phyloP scores from a whole-genome alignment of 2,113 vertebrate species.

The Vidua chalybeata region DNA sequence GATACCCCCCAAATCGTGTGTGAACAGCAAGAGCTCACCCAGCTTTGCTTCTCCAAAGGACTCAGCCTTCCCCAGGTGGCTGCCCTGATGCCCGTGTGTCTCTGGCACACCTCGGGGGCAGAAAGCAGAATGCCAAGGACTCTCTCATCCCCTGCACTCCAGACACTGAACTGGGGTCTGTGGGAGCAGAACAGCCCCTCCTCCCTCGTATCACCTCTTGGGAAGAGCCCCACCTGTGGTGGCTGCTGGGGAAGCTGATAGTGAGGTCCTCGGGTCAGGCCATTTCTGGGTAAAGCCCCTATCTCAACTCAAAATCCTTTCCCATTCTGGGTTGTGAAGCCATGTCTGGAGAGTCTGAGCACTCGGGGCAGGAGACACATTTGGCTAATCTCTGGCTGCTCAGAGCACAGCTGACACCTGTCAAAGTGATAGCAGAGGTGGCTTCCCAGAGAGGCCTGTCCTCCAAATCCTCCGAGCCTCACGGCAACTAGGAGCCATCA shows the following conservation, averaged over 20 bases:
- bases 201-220: not conserved
- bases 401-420: constrained; percentile 73
- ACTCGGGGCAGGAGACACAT: constrained; percentile 1
- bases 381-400: constrained; percentile 72
- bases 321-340: not conserved
- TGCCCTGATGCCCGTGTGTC: fast-evolving
- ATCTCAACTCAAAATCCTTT: constrained; percentile 37
- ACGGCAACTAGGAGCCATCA: constrained; percentile 46
- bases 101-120: not conserved
- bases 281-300: constrained; percentile 18
- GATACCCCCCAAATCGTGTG: too few relatives aligned
- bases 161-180: not conserved
- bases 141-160: not conserved
- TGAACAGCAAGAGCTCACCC: not conserved
- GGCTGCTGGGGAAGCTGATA: constrained; percentile 22
- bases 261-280: not conserved
- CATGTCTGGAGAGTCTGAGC: not conserved
- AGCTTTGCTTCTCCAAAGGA: not conserved
- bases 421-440: constrained; percentile 71
- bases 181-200: not conserved
- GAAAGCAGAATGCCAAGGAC: not conserved
- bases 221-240: not conserved
- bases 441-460: constrained; percentile 61
- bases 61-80: not conserved
- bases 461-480: constrained; percentile 14